Conservation (phyloP, 2,797 vertebrate species). For the Peromyscus attwateri region DNA sequence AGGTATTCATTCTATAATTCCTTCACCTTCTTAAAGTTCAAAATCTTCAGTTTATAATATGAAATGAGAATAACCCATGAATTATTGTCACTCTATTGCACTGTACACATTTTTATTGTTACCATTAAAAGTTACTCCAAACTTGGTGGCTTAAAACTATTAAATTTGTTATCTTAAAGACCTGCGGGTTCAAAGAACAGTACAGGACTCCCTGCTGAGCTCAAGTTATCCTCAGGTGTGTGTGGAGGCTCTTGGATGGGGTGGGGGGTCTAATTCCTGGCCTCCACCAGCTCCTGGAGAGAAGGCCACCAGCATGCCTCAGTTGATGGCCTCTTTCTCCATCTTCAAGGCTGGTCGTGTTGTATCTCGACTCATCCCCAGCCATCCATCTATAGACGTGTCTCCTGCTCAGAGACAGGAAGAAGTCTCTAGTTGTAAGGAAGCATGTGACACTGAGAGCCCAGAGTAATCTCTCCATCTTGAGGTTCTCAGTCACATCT, state of each 20-base stretch:
- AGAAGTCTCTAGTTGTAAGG: not conserved
- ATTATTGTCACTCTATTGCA: not conserved
- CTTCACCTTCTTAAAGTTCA: not conserved
- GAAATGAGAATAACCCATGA: not conserved
- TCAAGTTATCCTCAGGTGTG: not conserved
- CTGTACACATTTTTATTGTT: not conserved
- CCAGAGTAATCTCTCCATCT: not conserved
- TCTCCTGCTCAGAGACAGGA: not conserved
- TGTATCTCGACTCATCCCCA: not conserved
- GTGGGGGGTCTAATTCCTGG: not conserved
- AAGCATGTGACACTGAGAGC: not conserved
- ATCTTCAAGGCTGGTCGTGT: not conserved
- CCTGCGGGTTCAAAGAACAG: not conserved
- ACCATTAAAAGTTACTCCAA: not conserved
- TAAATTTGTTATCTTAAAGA: not conserved
- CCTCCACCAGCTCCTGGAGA: not conserved
- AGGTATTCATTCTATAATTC: constrained; percentile 5
- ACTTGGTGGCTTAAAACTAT: not conserved
- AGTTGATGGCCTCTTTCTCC: not conserved
- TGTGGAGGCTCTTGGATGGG: not conserved
- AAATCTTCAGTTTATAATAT: not conserved
- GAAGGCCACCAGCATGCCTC: not conserved
- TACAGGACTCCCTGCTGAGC: not conserved
- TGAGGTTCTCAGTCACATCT: not conserved
- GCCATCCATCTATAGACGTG: not conserved